Evolutionary conservation across 2,888 invertebrate species (phyloP), one percentile per base, ranked within the genome.

Genomic region (Agriopis leucophaearia): DNA sequence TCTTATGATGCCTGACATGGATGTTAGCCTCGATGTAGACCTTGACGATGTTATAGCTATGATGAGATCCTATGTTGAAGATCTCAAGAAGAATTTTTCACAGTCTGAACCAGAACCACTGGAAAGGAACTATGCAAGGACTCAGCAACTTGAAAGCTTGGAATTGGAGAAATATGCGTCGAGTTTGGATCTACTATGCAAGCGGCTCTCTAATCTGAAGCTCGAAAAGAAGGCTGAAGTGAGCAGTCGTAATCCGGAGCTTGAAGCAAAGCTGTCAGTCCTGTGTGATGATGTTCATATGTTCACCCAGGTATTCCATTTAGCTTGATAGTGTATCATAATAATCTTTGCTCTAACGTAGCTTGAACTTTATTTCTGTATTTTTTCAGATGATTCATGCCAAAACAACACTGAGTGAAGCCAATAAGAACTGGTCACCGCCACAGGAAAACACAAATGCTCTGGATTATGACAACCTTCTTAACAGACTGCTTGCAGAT

Each of bases 321-420:
- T 13, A 47, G 9, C 9, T 51, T 51, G 8, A 15, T 15, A 3
- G 13, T 8, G 12, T 27, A 35, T 51, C 12, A 8, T 36, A 16
- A n/a, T 8, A 3, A 9, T 9, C 15, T 13, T 27, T n/a, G 18
- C 35, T 27, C 8, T 51, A 9, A 36, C 5, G 12, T 52, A 38
- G 4, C 10, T 38, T 44, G n/a, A 15, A 38, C n/a, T 3, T 51
- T n/a, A 10, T 7, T 35, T 16, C 16, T 51, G n/a, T 51, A n/a
- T n/a, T n/a, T 15, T 81, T 84, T 58, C 83, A 93, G 93, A 87
- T 92, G 88, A 85, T 92, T 15, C 80, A 91, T 78, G 83, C 88
- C 1, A 89, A 89, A 71, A 85, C 85, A 52, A 78, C 84, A 47
- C 64, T 91, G 1, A 82, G 85, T 18, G 86, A 89, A 70, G 74